Conservation (phyloP, 2,888 invertebrate genomes). For the Polydrusus cervinus region DNA sequence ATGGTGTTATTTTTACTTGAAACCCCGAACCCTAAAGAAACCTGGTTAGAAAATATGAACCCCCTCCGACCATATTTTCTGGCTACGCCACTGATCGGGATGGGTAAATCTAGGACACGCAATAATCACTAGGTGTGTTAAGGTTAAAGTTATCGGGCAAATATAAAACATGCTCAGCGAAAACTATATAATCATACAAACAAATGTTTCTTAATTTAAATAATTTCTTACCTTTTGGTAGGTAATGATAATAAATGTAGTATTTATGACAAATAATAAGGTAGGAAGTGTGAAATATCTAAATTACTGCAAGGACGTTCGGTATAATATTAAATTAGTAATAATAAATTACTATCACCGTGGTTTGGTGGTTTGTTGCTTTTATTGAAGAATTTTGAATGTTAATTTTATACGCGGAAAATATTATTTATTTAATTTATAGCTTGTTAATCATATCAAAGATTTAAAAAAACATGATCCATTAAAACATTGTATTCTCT, state of each 20-base stretch:
- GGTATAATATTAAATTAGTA: conserved; percentile 18
- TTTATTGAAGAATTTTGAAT: conserved; percentile 18
- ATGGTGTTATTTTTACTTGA: too few relatives aligned
- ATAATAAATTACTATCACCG: conserved; percentile 21
- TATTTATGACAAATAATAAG: conserved; percentile 14
- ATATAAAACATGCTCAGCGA: neutral
- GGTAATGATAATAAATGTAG: conserved; percentile 5
- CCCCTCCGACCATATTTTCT: too few relatives aligned
- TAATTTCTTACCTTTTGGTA: conserved; percentile 9
- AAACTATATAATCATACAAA: conserved; percentile 3
- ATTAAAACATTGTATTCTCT: too few relatives aligned
- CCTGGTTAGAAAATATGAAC: too few relatives aligned
- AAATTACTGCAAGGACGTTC: conserved; percentile 35
- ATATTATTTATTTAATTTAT: neutral
- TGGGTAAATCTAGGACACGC: neutral
- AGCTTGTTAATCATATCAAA: neutral
- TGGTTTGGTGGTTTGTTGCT: conserved; percentile 9
- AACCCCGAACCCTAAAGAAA: too few relatives aligned
- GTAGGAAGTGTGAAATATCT: conserved; percentile 40
- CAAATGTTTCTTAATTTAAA: conserved; percentile 6
- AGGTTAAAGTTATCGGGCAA: conserved; percentile 1
- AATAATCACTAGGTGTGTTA: neutral
- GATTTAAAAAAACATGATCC: too few relatives aligned
- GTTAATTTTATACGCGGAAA: conserved; percentile 11
- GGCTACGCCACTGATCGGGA: too few relatives aligned